Percentiles rank a stretch among this genome's conserved stretches.
Evolutionary conservation across 2,797 vertebrate genomes (phyloP).

Genomic region (Peromyscus melanophrys): DNA sequence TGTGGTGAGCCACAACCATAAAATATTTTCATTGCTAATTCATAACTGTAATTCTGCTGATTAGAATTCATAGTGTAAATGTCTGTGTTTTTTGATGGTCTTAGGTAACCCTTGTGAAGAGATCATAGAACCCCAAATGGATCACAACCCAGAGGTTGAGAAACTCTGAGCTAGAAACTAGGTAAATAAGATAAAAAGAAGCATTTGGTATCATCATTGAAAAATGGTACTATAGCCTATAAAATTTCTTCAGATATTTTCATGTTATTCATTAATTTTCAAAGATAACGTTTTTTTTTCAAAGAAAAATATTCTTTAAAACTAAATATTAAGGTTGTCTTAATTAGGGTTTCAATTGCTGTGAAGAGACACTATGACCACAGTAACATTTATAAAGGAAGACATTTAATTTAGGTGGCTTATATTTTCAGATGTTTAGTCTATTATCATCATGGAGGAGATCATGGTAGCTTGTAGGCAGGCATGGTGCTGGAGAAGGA

Average conservation of each 20-base stretch:
- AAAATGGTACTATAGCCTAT: neutral
- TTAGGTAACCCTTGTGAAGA: neutral
- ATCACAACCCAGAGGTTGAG: neutral
- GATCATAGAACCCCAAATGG: neutral
- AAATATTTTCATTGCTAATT: neutral
- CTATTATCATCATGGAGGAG: neutral
- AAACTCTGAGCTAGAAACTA: neutral
- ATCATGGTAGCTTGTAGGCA: neutral
- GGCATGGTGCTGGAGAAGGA: neutral
- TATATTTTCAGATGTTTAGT: neutral
- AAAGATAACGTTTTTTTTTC: neutral
- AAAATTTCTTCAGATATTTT: conserved; percentile 40
- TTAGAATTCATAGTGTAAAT: neutral
- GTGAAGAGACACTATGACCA: neutral
- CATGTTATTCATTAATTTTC: neutral
- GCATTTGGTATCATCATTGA: neutral
- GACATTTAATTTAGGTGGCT: neutral
- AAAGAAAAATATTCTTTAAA: neutral
- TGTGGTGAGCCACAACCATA: neutral
- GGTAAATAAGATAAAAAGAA: neutral
- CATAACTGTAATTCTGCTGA: neutral
- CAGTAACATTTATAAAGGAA: neutral
- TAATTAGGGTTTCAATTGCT: neutral
- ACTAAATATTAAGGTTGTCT: neutral
- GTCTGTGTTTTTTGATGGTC: neutral